Evolutionary conservation across 2,888 invertebrate genomes (phyloP).

Genomic region (Spodoptera littoralis): DNA sequence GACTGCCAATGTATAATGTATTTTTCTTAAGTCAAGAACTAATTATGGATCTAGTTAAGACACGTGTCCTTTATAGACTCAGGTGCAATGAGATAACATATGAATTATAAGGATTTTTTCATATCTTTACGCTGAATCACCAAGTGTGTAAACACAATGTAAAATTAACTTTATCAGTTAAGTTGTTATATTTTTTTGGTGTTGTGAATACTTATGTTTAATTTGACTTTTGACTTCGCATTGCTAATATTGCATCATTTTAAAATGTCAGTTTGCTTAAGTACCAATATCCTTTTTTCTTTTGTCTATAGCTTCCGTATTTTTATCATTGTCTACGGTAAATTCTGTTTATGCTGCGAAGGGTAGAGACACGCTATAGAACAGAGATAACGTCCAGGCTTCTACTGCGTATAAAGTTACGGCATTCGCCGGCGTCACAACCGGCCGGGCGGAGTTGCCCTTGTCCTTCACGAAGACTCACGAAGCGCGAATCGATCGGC

Average conservation of each 20-base stretch:
- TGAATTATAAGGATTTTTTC: conserved; percentile 17
- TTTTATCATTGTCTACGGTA: background rate
- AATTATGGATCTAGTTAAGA: conserved; percentile 23
- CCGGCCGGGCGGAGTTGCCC: conserved; percentile 68
- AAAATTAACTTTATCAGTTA: conserved; percentile 10
- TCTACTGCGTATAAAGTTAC: conserved; percentile 60
- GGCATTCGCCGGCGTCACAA: conserved; percentile 56
- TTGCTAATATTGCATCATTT: background rate
- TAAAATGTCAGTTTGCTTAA: background rate
- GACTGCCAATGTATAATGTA: conserved; percentile 39
- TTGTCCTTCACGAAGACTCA: conserved; percentile 74
- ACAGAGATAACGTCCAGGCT: conserved; percentile 25
- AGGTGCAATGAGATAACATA: conserved; percentile 29
- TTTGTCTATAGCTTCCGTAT: background rate
- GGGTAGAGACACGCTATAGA: conserved; percentile 12
- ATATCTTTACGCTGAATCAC: conserved; percentile 15
- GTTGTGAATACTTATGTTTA: conserved; percentile 13
- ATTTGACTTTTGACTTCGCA: conserved; percentile 13
- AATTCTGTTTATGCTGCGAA: conserved; percentile 3
- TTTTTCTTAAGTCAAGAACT: conserved; percentile 25
- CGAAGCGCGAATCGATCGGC: conserved; percentile 77
- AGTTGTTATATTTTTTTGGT: conserved; percentile 8
- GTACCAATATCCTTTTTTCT: background rate
- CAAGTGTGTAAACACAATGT: conserved; percentile 19
- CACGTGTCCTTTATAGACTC: conserved; percentile 33